Conservation (phyloP, 2,797 vertebrate species). For the Melanotaenia nigrans region DNA sequence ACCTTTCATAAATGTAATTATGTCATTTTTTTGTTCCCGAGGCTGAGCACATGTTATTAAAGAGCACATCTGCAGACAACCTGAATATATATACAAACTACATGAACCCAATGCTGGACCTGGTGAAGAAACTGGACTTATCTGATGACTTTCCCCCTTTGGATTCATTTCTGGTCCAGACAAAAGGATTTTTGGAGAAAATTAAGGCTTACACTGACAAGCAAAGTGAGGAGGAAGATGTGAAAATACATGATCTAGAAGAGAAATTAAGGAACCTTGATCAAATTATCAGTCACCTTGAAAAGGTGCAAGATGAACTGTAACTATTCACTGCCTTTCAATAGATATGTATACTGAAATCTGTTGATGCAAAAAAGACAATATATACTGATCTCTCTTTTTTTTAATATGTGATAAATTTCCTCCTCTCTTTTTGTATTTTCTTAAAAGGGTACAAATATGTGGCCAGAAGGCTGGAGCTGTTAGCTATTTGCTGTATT, state of each 20-base stretch:
- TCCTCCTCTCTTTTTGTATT: too few species aligned
- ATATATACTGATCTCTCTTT: too few species aligned
- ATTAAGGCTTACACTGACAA: not conserved
- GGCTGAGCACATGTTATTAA: not conserved
- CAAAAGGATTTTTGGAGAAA: not conserved
- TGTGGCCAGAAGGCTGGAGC: too few species aligned
- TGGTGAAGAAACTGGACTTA: not conserved
- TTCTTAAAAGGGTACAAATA: too few species aligned
- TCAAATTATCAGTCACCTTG: not conserved
- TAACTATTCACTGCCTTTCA: not conserved
- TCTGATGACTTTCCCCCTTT: not conserved
- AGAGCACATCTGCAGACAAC: not conserved
- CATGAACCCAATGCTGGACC: not conserved
- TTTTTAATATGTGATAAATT: too few species aligned
- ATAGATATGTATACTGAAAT: too few species aligned
- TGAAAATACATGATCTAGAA: not conserved
- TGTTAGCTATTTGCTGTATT: too few species aligned
- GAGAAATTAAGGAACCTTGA: not conserved
- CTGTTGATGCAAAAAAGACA: too few species aligned
- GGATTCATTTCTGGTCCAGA: not conserved
- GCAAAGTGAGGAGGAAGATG: not conserved
- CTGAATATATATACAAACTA: not conserved
- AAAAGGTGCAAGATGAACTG: not conserved
- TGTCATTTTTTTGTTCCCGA: not conserved
- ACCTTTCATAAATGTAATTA: too few species aligned